A percentile compares a stretch with the other conserved stretches of the same genome.
These are phyloP conservation scores for Theristus sp. DNA, from an alignment of 2,888 invertebrate species.

Conservation along the genomic window DNA sequence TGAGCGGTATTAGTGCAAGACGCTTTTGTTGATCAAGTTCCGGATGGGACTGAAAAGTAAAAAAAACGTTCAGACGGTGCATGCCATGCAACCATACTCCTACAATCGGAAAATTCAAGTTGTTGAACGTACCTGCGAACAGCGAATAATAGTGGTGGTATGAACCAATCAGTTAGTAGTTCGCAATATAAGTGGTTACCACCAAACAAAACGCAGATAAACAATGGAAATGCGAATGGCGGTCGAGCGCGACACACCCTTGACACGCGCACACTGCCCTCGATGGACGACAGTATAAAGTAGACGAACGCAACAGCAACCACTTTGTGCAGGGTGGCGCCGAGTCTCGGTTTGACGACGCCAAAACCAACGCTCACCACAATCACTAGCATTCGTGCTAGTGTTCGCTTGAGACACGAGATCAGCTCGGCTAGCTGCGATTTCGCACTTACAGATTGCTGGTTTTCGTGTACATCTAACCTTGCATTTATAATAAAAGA, in stretches of 20 bases:
- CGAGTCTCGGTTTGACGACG: slow-evolving; percentile 76
- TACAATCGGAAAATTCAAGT: no score
- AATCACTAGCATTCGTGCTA: slow-evolving; percentile 78
- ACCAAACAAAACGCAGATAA: no score
- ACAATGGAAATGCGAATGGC: no score
- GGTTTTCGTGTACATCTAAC: background rate
- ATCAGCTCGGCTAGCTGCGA: slow-evolving; percentile 57
- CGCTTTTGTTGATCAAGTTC: background rate
- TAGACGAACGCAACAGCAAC: slow-evolving; percentile 63
- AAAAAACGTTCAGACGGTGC: no score
- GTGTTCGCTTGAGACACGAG: slow-evolving; percentile 69
- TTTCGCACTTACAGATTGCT: background rate
- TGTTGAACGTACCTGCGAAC: no score
- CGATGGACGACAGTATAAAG: slow-evolving; percentile 62
- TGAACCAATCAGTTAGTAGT: no score
- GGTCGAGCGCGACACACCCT: background rate
- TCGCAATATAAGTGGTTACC: no score
- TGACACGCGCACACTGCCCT: slow-evolving; percentile 53
- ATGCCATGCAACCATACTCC: no score
- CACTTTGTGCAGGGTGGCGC: slow-evolving; percentile 68
- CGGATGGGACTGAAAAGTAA: background rate
- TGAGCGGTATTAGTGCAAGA: slow-evolving; percentile 63
- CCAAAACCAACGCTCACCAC: slow-evolving; percentile 87
- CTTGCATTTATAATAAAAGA: background rate
- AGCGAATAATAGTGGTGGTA: no score